Conservation (phyloP, 2,888 invertebrate genomes). For the Galeruca laticollis region DNA sequence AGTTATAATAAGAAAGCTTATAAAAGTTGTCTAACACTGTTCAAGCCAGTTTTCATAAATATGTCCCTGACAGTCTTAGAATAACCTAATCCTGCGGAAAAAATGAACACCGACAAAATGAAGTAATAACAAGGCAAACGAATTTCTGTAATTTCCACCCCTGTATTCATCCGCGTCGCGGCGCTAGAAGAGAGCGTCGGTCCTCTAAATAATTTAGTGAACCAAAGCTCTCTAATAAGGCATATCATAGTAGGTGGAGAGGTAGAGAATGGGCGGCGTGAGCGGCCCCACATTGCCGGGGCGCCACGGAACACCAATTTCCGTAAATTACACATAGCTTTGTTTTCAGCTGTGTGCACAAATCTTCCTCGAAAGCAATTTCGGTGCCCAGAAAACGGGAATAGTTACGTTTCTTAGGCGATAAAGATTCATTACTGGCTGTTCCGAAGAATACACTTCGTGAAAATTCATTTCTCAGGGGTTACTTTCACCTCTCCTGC, state of each 20-base stretch:
- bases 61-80: slow-evolving; percentile 14
- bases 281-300: slow-evolving; percentile 42
- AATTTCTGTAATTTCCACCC: slow-evolving; percentile 51
- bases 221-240: slow-evolving; percentile 58
- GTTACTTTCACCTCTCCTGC: slow-evolving; percentile 42
- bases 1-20: neutral
- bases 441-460: slow-evolving; percentile 59
- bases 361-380: slow-evolving; percentile 70
- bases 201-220: slow-evolving; percentile 56
- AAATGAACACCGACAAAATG: slow-evolving; percentile 39
- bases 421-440: slow-evolving; percentile 68
- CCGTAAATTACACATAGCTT: slow-evolving; percentile 70
- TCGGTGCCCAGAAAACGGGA: slow-evolving; percentile 60
- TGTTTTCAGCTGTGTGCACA: slow-evolving; percentile 68
- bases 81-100: slow-evolving; percentile 26
- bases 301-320: slow-evolving; percentile 66
- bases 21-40: neutral
- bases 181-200: slow-evolving; percentile 40
- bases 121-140: slow-evolving; percentile 53
- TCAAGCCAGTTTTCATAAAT: slow-evolving; percentile 19
- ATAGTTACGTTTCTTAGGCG: slow-evolving; percentile 67
- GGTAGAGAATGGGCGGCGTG: slow-evolving; percentile 38
- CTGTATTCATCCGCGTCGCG: slow-evolving; percentile 21
- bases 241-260: slow-evolving; percentile 56
- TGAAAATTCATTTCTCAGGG: slow-evolving; percentile 59